These are phyloP conservation scores for Formicarius rufipectus DNA, from an alignment of 2,113 vertebrate genomes.

Conservation along the genomic window DNA sequence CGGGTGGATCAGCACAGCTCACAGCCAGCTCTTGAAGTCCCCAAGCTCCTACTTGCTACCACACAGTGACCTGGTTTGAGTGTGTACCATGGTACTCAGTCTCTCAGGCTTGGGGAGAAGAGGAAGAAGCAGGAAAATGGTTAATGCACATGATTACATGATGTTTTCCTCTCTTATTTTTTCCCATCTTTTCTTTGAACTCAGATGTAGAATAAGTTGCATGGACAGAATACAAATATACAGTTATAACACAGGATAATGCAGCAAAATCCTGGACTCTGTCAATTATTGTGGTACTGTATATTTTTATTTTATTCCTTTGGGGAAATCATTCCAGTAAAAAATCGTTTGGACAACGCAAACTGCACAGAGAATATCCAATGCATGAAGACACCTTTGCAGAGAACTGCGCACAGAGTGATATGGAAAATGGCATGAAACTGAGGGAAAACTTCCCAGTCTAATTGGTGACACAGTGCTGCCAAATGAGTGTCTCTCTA, in stretches of 20 bases:
- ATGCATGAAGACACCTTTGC: not conserved
- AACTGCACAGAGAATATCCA: not conserved
- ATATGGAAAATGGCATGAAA: not conserved
- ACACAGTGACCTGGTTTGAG: not conserved
- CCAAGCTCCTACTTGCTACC: not conserved
- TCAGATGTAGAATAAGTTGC: not conserved
- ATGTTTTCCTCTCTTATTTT: not conserved
- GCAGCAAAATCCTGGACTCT: constrained; percentile 32
- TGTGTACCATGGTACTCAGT: not conserved
- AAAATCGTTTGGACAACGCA: constrained; percentile 28
- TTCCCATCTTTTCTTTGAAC: not conserved
- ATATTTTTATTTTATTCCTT: constrained; percentile 46
- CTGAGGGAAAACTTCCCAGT: not conserved
- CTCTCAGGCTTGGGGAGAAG: accelerated
- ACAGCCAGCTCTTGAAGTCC: not conserved
- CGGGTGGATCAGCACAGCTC: not conserved
- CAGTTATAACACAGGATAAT: constrained; percentile 25
- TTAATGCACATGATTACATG: not conserved
- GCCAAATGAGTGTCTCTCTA: not conserved
- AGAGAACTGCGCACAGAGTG: not conserved
- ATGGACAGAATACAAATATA: not conserved
- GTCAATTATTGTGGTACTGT: not conserved
- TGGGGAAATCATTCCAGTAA: constrained; percentile 15
- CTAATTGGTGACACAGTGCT: constrained; percentile 11
- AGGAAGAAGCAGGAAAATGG: not conserved